phyloP scores from a whole-genome alignment of 2,797 vertebrate genomes.

The Lemur catta region DNA sequence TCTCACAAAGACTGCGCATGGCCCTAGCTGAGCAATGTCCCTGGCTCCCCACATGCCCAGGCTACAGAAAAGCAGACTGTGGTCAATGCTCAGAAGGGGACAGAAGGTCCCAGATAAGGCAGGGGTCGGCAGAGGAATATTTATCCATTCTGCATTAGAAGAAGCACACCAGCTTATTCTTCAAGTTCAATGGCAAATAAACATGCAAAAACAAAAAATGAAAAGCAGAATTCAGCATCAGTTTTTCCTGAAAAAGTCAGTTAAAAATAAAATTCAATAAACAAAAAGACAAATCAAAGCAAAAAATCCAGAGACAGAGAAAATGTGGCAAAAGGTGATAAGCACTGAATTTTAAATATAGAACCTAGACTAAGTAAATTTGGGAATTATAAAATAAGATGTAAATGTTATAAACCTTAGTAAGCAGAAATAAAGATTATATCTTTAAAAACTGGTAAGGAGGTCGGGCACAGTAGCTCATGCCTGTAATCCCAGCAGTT shows the following conservation, averaged over 20 bases:
- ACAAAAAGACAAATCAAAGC: not conserved
- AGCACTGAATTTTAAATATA: not conserved
- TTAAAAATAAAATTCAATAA: slow-evolving; percentile 1
- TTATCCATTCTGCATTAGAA: not conserved
- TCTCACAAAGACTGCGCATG: not conserved
- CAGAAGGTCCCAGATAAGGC: not conserved
- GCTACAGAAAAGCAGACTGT: not conserved
- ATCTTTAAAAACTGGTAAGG: not conserved
- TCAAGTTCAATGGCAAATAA: not conserved
- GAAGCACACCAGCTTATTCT: not conserved
- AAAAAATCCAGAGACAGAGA: not conserved
- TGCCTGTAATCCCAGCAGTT: not conserved
- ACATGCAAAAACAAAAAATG: not conserved
- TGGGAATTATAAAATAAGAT: not conserved
- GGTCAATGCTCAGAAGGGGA: not conserved
- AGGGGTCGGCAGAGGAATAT: not conserved
- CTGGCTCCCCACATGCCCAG: not conserved
- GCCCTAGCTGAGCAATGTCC: not conserved
- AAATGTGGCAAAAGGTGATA: not conserved
- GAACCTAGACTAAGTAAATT: not conserved
- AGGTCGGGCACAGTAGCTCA: not conserved
- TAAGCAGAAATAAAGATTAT: not conserved
- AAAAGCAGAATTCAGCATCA: not conserved
- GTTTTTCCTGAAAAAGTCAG: not conserved
- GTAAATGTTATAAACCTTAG: not conserved